phyloP scores from a whole-genome alignment of 2,113 vertebrate species.

The Syngnathoides biaculeatus region DNA sequence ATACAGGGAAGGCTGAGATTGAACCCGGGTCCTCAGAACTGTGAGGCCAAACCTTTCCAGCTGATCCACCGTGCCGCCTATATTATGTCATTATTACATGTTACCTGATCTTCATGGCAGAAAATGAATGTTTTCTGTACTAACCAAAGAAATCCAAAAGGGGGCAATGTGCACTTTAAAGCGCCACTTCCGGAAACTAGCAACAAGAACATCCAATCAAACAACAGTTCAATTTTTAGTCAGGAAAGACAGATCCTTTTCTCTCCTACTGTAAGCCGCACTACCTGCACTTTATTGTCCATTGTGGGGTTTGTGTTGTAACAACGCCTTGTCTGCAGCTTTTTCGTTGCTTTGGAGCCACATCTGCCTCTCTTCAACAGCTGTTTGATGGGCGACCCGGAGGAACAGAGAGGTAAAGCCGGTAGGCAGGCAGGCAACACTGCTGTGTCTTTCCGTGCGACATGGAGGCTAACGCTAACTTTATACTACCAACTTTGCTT shows the following conservation, averaged over 20 bases:
- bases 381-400: conserved; percentile 73
- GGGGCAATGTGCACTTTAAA: conserved; percentile 11
- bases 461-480: conserved; percentile 27
- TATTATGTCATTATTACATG: too few relatives aligned
- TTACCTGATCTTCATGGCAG: too few relatives aligned
- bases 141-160: conserved; percentile 19
- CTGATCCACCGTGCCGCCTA: too few relatives aligned
- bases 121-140: background rate
- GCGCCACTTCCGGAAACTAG: conserved; percentile 66
- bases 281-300: background rate
- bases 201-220: conserved; percentile 69
- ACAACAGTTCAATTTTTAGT: conserved; percentile 64
- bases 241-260: conserved; percentile 32
- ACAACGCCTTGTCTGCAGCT: background rate
- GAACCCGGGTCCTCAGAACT: too few relatives aligned
- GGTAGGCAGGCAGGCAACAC: background rate
- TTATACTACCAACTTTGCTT: conserved; percentile 24
- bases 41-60: too few relatives aligned
- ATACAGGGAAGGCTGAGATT: background rate
- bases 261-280: conserved; percentile 15
- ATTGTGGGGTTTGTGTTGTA: background rate
- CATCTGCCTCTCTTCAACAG: conserved; percentile 23
- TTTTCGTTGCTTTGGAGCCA: conserved; percentile 9
- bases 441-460: background rate
- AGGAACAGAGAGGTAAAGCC: conserved; percentile 71